Percentiles rank a stretch among this genome's conserved stretches.
Evolutionary conservation across 2,888 invertebrate species (phyloP).

Genomic region (Phoenoteleia sp.): DNA sequence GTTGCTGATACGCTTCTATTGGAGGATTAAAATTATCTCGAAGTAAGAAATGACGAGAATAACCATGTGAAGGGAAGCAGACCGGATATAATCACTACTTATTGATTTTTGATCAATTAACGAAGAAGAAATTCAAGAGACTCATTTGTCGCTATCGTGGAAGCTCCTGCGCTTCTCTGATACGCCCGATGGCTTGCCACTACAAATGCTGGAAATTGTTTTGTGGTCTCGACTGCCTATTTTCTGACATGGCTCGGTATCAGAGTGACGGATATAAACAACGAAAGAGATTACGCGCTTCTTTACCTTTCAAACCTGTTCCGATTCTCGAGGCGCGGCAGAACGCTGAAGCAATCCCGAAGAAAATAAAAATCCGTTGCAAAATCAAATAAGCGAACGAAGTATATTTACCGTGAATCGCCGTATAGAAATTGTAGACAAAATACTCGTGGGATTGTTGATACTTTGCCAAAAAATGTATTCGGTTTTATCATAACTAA

Average conservation of each 20-base stretch:
- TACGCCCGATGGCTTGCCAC: neutral
- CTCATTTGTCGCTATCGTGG: slow-evolving; percentile 64
- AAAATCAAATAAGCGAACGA: slow-evolving; percentile 15
- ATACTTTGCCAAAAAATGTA: slow-evolving; percentile 15
- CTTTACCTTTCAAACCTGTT: slow-evolving; percentile 45
- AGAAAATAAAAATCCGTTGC: slow-evolving; percentile 30
- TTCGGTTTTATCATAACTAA: slow-evolving; percentile 31
- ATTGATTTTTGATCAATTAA: slow-evolving; percentile 69
- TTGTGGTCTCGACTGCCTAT: slow-evolving; percentile 32
- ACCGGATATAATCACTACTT: slow-evolving; percentile 60
- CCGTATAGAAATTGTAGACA: neutral
- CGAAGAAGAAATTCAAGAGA: slow-evolving; percentile 45
- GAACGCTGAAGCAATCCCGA: neutral
- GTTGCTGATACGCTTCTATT: slow-evolving; percentile 42
- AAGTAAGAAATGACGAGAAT: slow-evolving; percentile 35
- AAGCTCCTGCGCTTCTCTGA: slow-evolving; percentile 21
- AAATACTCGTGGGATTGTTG: neutral
- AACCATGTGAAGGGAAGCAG: slow-evolving; percentile 12
- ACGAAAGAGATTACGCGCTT: slow-evolving; percentile 35
- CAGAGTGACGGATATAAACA: slow-evolving; percentile 46
- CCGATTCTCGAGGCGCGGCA: slow-evolving; percentile 11
- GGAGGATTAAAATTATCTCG: slow-evolving; percentile 63
- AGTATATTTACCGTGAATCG: neutral
- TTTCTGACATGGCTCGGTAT: slow-evolving; percentile 40
- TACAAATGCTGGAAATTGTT: slow-evolving; percentile 53